Percentiles rank a stretch among this genome's conserved stretches.
Conservation (phyloP, 2,113 vertebrate genomes). For the Mungos mungo region DNA sequence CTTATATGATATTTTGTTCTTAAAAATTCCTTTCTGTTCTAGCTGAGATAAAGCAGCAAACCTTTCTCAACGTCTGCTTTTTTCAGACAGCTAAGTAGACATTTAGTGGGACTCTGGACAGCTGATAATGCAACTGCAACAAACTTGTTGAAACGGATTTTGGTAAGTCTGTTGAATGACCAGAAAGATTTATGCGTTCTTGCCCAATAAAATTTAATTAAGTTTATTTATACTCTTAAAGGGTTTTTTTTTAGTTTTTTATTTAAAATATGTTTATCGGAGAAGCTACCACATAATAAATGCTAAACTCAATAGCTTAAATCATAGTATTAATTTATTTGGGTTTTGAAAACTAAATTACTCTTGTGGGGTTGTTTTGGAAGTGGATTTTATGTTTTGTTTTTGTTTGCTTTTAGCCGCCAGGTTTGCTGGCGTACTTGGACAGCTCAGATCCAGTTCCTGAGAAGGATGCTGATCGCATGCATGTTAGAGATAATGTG, state of each 20-base stretch:
- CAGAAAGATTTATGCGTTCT: neutral
- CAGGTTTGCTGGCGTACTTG: slow-evolving; percentile 94
- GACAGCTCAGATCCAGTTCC: slow-evolving; percentile 95
- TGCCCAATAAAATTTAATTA: neutral
- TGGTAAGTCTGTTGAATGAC: slow-evolving; percentile 88
- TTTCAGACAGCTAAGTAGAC: slow-evolving; percentile 97
- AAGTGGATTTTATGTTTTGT: slow-evolving; percentile 41
- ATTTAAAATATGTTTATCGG: neutral
- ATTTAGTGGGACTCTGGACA: slow-evolving; percentile 98
- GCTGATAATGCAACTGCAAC: slow-evolving; percentile 95
- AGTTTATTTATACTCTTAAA: neutral
- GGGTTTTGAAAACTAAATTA: neutral
- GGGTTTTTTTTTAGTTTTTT: neutral
- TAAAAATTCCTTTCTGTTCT: slow-evolving; percentile 80
- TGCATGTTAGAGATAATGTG: slow-evolving; percentile 98
- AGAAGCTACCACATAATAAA: neutral
- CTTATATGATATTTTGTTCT: slow-evolving; percentile 77
- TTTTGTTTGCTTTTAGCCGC: slow-evolving; percentile 86
- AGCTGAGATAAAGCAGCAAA: slow-evolving; percentile 80
- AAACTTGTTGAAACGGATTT: slow-evolving; percentile 96
- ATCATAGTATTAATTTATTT: neutral
- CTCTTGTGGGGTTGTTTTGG: slow-evolving; percentile 33
- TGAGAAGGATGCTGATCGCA: slow-evolving; percentile 96
- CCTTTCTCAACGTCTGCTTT: slow-evolving; percentile 80
- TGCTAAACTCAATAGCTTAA: neutral